Percentiles rank a stretch among this genome's conserved stretches.
Evolutionary conservation across 2,888 invertebrate genomes (phyloP).

Genomic region (Corythucha ciliata): DNA sequence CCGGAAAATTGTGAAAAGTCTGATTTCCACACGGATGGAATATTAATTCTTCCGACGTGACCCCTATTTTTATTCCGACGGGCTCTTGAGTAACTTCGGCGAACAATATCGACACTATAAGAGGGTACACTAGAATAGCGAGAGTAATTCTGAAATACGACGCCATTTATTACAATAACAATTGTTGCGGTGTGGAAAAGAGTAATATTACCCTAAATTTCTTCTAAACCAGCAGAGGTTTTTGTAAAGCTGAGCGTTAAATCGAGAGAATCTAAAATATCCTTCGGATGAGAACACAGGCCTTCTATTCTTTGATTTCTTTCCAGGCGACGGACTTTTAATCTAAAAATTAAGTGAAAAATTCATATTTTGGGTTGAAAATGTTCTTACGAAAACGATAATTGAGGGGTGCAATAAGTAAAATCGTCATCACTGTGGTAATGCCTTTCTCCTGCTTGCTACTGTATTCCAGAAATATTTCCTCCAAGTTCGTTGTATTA

Average conservation of each 20-base stretch:
- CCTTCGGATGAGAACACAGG: not conserved
- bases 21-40: not conserved
- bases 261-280: not conserved
- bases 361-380: no score
- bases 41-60: not conserved
- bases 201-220: not conserved
- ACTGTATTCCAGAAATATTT: constrained; percentile 20
- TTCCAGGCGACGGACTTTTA: no score
- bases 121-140: not conserved
- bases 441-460: constrained; percentile 15
- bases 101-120: not conserved
- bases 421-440: no score
- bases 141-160: no score
- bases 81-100: not conserved
- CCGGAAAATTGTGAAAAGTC: not conserved
- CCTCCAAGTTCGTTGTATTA: constrained; percentile 16
- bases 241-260: not conserved
- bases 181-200: not conserved
- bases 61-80: not conserved
- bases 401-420: no score
- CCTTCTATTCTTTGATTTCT: not conserved
- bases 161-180: no score
- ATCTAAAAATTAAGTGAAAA: no score
- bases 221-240: not conserved
- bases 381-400: no score